Base-by-base conservation (phyloP, 1,140 invertebrate species). In the Temnothorax longispinosus region DNA sequence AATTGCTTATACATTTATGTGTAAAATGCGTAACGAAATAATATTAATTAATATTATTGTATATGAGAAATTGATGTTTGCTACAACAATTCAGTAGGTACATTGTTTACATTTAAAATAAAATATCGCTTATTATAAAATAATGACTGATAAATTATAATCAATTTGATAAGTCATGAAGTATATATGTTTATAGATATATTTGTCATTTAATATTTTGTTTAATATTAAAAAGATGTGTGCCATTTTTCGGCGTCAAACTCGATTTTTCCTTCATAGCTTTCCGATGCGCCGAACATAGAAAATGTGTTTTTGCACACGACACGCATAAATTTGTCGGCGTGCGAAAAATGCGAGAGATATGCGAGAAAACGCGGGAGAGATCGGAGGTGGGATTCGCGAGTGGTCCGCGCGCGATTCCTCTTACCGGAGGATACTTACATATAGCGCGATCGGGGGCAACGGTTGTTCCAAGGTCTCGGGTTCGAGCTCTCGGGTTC, bases 401-500 rank as follows among this genome's bases (percentile, higher is more conserved):
- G 72, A 64, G 21, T 52, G 71, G 71, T 90, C 80, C 89, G 77
- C 47, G 77, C 47, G 82, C 58, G 32, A 85, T 78, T 78, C 35
- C 80, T 84, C 69, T 75, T 84, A 74, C 69, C 41, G 41, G 27
- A 44, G 41, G 58, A 84, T 84, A 84, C 80, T 58, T 60, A 75
- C 80, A 74, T 75, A 93, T 93, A 94, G 93, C 93, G 92, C 91
- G 92, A 94, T 94, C 90, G 93, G 94, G 93, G 93, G 94, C 93
- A 94, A 94, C 94, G 94, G 92, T 94, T 94, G 93, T 93, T 94
- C 93, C 93, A 94, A 94, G 94, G 93, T 94, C 94, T 94, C 90
- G 92, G 91, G 94, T 94, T 94, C 93, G 92, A 92, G 91, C 92
- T 90, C 90, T 91, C 56, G 86, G 72, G 87, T 82, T 87, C 77